Evolutionary conservation across 2,888 invertebrate genomes (phyloP), one percentile per base, ranked within the genome.

Genomic region (Brachyopa scutellaris): DNA sequence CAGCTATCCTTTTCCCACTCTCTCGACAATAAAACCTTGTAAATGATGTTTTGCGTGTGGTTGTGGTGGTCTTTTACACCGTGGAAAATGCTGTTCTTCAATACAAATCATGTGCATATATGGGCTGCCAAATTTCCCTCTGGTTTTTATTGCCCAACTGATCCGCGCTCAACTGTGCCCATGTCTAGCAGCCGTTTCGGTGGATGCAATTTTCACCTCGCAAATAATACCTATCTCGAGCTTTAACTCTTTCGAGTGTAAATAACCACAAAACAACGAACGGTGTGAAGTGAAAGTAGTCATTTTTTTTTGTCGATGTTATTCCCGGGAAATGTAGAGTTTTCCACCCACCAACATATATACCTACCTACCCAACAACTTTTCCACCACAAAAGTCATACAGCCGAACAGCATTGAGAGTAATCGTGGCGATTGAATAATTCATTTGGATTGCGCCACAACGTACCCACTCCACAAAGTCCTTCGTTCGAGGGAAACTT

Each of bases 381-480:
- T 19, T 38, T n/a, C 45, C 13, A 13, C 59, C 74, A 45, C 74
- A 76, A 59, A 76, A 76, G 51, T 67, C n/a, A n/a, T n/a, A n/a
- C 67, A 67, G 38, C 31, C 31, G 55, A 49, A 49, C n/a, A 13
- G 55, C 42, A 66, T 57, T n/a, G n/a, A n/a, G n/a, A n/a, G n/a
- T n/a, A n/a, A n/a, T n/a, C 47, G 74, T 40, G 51, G 67, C 67
- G 51, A 76, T 76, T 76, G 74, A 76, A 76, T 76, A 67, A 76
- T 67, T 76, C 74, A 76, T 76, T 76, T 42, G 49, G 42, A 42
- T 42, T 62, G 42, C 29, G 57, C 69, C 17, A 61, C 33, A 8
- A 38, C 13, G n/a, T n/a, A n/a, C n/a, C n/a, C n/a, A n/a, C n/a
- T n/a, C n/a, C n/a, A n/a, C n/a, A 17, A 11, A 53, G 31, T 17